Evolutionary conservation across 2,888 invertebrate species (phyloP).

Genomic region (Nowickia ferox): DNA sequence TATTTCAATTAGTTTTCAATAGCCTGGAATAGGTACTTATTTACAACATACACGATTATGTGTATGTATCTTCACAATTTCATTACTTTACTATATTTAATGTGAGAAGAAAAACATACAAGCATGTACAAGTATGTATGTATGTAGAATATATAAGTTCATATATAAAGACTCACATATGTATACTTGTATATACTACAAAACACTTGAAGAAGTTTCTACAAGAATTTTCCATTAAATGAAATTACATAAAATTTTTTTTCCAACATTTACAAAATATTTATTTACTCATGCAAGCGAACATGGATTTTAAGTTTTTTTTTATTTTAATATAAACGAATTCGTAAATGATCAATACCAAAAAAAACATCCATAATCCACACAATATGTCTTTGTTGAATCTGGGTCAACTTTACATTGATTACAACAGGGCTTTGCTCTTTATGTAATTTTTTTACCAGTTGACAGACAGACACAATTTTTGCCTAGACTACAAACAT

Average conservation of each 20-base stretch:
- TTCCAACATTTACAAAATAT: background rate
- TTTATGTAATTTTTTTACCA: constrained; percentile 45
- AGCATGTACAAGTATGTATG: background rate
- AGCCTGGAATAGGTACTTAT: background rate
- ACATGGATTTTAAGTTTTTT: constrained; percentile 26
- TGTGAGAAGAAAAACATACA: background rate
- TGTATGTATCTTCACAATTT: background rate
- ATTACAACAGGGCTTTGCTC: constrained; percentile 69
- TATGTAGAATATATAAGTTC: too few relatives aligned
- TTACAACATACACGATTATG: background rate
- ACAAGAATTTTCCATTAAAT: constrained; percentile 29
- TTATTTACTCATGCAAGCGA: constrained; percentile 9
- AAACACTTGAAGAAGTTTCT: constrained; percentile 14
- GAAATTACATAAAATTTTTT: constrained; percentile 18
- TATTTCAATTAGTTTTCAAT: constrained; percentile 21
- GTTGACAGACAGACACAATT: constrained; percentile 33
- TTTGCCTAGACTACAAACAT: constrained; percentile 58
- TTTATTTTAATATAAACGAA: constrained; percentile 19
- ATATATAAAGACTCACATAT: too few relatives aligned
- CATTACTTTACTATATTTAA: constrained; percentile 6
- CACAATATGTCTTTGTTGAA: constrained; percentile 57
- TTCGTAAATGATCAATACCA: constrained; percentile 53
- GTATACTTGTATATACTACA: background rate
- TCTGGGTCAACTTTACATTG: constrained; percentile 70
- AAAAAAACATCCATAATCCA: constrained; percentile 45